Evolutionary conservation across 2,113 vertebrate species (phyloP).

Genomic region (Ranitomeya variabilis): DNA sequence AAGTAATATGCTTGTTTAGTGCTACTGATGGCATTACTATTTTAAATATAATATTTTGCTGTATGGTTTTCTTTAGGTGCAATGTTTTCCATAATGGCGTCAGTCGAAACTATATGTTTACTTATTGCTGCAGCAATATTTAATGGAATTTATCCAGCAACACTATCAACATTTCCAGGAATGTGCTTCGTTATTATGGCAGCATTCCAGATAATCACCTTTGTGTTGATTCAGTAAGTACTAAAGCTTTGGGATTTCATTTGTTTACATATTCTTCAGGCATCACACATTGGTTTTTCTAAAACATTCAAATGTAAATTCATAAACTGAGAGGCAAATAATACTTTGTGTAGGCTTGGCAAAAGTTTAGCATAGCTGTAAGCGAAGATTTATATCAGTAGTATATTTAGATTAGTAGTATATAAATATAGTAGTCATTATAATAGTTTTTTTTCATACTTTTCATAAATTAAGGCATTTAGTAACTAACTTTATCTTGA

Average conservation of each 20-base stretch:
- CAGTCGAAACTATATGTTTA: conserved; percentile 39
- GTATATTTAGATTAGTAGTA: neutral
- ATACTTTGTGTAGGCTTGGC: neutral
- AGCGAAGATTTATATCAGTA: neutral
- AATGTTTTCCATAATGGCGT: conserved; percentile 45
- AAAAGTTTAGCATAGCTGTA: neutral
- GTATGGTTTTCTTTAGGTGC: conserved; percentile 33
- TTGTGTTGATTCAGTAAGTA: conserved; percentile 48
- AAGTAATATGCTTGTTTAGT: neutral
- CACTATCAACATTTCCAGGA: conserved; percentile 47
- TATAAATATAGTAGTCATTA: neutral
- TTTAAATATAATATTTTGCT: neutral
- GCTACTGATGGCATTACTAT: neutral
- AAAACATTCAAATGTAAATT: neutral
- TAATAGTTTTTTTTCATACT: neutral
- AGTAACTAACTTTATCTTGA: neutral
- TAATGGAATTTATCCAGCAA: conserved; percentile 45
- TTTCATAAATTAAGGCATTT: neutral
- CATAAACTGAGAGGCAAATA: neutral
- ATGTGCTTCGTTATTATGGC: conserved; percentile 46
- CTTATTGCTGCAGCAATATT: conserved; percentile 28
- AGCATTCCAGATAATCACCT: conserved; percentile 35
- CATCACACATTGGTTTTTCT: neutral
- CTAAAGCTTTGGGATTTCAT: neutral
- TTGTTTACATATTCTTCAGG: neutral